Evolutionary conservation across 2,888 invertebrate species (phyloP), one percentile per base, ranked within the genome.

Genomic region (Tenthredo livida): DNA sequence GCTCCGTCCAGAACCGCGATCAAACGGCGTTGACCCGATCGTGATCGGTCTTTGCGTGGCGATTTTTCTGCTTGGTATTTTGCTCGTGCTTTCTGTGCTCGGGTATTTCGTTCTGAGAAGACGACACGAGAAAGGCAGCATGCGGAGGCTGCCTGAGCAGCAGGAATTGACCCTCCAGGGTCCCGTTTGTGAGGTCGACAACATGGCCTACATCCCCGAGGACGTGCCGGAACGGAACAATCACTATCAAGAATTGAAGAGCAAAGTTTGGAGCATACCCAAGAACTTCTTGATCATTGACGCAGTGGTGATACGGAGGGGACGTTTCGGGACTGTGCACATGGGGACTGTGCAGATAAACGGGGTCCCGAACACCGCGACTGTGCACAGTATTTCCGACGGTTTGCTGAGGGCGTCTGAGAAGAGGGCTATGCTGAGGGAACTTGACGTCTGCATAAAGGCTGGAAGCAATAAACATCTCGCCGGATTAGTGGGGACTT

Each of bases 101-200:
- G 94, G 94, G 85, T 96, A 96, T 86, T 95, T 96, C 78, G 94
- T 96, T 77, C 92, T 97, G 37, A 94, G 94, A 83, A 90, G 90
- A 67, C 91, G 91, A 58, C 91, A 92, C 67, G 89, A 89, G 75
- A 93, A 94, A 85, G 94, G 94, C 5, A 93, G 95, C 25, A 92
- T 94, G 88, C 94, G 94, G 9, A 93, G 95, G 70, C 92, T 95
- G 47, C 94, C 95, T 6, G 95, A 96, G 87, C 95, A 95, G 65
- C 96, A 96, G 89, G 96, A 96, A 91, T 93, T 96, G 93, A 97
- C 97, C 0, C 92, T 97, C 33, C 97, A 97, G 90, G 97, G 97
- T 85, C 97, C 97, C 0, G 96, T 97, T 90, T 95, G 97, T 86
- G 97, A 97, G 93, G 95, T 97, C 84, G 97, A 97, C 92, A 97